Percentiles rank a stretch among this genome's conserved stretches.
phyloP scores from a whole-genome alignment of 2,888 invertebrate genomes.

The Mayetiola destructor region DNA sequence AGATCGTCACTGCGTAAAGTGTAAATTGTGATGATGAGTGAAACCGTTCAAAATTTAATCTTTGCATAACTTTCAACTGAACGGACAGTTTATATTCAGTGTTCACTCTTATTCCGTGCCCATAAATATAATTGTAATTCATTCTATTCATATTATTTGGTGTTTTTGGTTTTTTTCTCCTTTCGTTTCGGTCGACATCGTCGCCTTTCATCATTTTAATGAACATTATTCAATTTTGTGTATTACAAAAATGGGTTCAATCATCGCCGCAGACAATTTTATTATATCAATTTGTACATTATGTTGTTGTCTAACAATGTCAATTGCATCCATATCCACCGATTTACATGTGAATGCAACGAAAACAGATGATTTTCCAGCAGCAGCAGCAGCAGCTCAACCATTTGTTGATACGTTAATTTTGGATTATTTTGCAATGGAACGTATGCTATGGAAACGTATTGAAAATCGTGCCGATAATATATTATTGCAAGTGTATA shows the following conservation, averaged over 20 bases:
- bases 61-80: too few relatives aligned
- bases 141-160: too few relatives aligned
- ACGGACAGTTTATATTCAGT: background rate
- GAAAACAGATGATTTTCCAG: slow-evolving; percentile 4
- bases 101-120: background rate
- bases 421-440: background rate
- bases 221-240: slow-evolving; percentile 1
- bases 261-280: background rate
- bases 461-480: slow-evolving; percentile 2
- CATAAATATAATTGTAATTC: too few relatives aligned
- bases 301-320: background rate
- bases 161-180: too few relatives aligned
- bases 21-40: too few relatives aligned
- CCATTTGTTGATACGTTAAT: slow-evolving; percentile 2
- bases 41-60: too few relatives aligned
- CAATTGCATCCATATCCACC: too few relatives aligned
- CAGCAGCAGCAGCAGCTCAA: background rate
- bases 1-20: too few relatives aligned
- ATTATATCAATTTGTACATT: background rate
- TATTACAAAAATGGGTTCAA: background rate
- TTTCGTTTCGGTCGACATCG: background rate
- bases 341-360: slow-evolving; percentile 2
- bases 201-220: background rate
- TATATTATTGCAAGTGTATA: background rate
- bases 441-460: background rate